A percentile compares a stretch with the other conserved stretches of the same genome.
Evolutionary conservation across 2,113 vertebrate species (phyloP).

Genomic region (Acinonyx jubatus): DNA sequence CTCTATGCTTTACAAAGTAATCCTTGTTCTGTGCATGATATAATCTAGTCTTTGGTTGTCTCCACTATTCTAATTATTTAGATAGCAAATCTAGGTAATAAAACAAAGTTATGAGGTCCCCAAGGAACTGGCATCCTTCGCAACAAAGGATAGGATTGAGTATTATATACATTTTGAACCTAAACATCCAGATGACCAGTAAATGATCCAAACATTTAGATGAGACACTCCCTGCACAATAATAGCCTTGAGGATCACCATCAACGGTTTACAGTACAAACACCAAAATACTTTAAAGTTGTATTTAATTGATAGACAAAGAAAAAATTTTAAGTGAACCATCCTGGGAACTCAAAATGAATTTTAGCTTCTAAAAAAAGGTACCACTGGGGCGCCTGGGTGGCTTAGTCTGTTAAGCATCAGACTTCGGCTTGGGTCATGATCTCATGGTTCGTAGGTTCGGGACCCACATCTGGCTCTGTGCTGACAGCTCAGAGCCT

Average conservation of each 20-base stretch:
- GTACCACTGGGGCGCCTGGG: not conserved
- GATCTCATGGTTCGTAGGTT: no score
- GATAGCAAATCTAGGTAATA: not conserved
- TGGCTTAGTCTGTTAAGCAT: no score
- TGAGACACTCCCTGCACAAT: not conserved
- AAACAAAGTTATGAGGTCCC: conserved; percentile 12
- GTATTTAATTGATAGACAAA: not conserved
- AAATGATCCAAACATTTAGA: conserved; percentile 4
- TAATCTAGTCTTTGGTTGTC: conserved; percentile 9
- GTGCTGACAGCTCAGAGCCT: no score
- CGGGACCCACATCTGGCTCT: no score
- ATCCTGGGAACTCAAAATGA: conserved; percentile 43
- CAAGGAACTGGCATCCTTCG: not conserved
- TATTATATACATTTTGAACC: not conserved
- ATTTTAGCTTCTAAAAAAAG: conserved; percentile 55
- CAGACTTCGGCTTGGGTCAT: no score
- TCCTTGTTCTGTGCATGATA: not conserved
- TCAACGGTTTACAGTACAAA: not conserved
- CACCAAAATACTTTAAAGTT: not conserved
- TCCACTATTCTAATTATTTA: conserved; percentile 32
- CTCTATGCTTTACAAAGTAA: conserved; percentile 38
- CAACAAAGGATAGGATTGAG: not conserved
- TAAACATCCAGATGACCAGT: not conserved
- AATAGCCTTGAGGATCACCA: not conserved
- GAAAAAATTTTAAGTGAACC: not conserved